Percentiles rank a stretch among this genome's conserved stretches.
These are phyloP conservation scores for Cheilosia vulpina DNA, from an alignment of 2,888 invertebrate genomes.

Conservation along the genomic window DNA sequence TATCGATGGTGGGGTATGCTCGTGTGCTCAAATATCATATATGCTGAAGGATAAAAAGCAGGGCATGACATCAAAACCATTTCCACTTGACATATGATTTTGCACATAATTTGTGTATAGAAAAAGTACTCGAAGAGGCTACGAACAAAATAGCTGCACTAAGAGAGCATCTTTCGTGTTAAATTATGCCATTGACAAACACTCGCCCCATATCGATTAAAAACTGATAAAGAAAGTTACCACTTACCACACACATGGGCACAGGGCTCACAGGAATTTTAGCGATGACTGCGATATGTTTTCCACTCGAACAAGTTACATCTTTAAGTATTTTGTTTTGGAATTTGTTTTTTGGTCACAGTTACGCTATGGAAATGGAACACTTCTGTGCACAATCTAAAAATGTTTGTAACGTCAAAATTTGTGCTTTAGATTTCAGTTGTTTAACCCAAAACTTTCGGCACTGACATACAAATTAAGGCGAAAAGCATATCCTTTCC, in stretches of 20 bases:
- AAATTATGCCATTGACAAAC: conserved; percentile 51
- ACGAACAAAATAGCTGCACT: not conserved
- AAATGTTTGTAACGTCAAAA: not conserved
- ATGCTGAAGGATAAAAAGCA: conserved; percentile 64
- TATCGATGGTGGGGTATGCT: not conserved
- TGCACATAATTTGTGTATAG: conserved; percentile 60
- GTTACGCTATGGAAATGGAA: too few species aligned
- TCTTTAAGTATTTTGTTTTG: too few species aligned
- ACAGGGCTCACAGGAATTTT: not conserved
- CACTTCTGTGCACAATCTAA: not conserved
- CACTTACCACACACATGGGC: conserved; percentile 12
- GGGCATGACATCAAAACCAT: conserved; percentile 70
- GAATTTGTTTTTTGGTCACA: too few species aligned
- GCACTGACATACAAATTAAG: conserved; percentile 22
- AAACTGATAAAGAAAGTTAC: conserved; percentile 39
- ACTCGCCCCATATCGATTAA: conserved; percentile 37
- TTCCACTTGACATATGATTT: conserved; percentile 73
- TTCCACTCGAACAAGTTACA: not conserved
- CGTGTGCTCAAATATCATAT: conserved; percentile 25
- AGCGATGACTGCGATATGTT: not conserved
- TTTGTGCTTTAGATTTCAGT: conserved; percentile 1
- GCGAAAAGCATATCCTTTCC: conserved; percentile 11
- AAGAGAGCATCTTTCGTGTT: conserved; percentile 36
- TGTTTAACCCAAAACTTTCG: conserved; percentile 57
- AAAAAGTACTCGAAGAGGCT: conserved; percentile 3